Evolutionary conservation across 2,113 vertebrate genomes (phyloP).

Genomic region (Macquaria ambigua): DNA sequence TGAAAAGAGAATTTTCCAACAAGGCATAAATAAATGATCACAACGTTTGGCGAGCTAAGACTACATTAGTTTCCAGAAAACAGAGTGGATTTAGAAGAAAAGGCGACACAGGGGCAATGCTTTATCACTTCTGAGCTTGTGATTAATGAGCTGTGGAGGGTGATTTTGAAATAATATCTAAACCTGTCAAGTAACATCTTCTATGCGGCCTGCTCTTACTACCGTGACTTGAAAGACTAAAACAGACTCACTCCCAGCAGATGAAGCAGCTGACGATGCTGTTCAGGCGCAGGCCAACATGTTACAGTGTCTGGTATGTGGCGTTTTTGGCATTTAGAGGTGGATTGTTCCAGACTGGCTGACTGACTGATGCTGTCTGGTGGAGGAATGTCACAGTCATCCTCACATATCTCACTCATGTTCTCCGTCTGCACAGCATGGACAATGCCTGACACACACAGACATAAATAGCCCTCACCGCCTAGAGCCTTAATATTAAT

Average conservation of each 20-base stretch:
- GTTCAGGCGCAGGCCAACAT: slow-evolving; percentile 5
- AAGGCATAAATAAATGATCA: slow-evolving; percentile 68
- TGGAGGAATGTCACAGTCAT: slow-evolving; percentile 68
- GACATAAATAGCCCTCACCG: slow-evolving; percentile 75
- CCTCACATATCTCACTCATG: slow-evolving; percentile 65
- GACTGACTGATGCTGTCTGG: slow-evolving; percentile 67
- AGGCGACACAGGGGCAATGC: slow-evolving; percentile 22
- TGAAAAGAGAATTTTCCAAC: slow-evolving; percentile 62
- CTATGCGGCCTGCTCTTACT: slow-evolving; percentile 1
- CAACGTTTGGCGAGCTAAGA: slow-evolving; percentile 29
- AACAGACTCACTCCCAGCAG: slow-evolving; percentile 25
- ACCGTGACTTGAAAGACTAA: slow-evolving; percentile 29
- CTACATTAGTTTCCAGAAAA: slow-evolving; percentile 43
- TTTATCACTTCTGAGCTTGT: slow-evolving; percentile 37
- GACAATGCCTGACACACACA: slow-evolving; percentile 68
- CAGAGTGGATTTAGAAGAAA: slow-evolving; percentile 50
- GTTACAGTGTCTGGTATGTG: slow-evolving; percentile 33
- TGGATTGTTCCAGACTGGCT: slow-evolving; percentile 65
- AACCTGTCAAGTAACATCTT: slow-evolving; percentile 56
- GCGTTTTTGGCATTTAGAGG: slow-evolving; percentile 37
- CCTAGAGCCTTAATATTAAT: slow-evolving; percentile 74
- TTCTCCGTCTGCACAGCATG: slow-evolving; percentile 60
- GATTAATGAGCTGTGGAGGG: slow-evolving; percentile 55
- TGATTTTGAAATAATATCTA: slow-evolving; percentile 46
- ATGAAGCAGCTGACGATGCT: slow-evolving; percentile 32